These are phyloP conservation scores for Daktulosphaira vitifoliae DNA, from an alignment of 1,140 invertebrate species.

Conservation along the genomic window DNA sequence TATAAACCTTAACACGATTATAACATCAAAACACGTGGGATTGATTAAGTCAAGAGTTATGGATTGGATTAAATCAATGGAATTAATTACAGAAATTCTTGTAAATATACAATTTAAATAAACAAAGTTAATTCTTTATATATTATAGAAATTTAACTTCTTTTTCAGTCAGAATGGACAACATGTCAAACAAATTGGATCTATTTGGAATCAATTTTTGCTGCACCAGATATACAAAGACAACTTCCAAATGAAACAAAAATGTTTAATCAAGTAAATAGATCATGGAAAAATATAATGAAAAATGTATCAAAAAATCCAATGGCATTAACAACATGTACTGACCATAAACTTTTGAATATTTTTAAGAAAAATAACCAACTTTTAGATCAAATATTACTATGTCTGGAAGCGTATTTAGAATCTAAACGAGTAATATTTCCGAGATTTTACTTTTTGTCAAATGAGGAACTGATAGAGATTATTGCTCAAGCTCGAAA, in stretches of 20 bases:
- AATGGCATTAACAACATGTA: slow-evolving; percentile 72
- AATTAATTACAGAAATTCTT: slow-evolving; percentile 21
- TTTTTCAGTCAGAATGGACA: slow-evolving; percentile 62
- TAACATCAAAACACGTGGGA: slow-evolving; percentile 55
- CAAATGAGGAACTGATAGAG: slow-evolving; percentile 92
- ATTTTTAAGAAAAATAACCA: slow-evolving; percentile 80
- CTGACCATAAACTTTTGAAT: slow-evolving; percentile 89
- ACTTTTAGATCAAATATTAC: slow-evolving; percentile 78
- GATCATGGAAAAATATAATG: slow-evolving; percentile 92
- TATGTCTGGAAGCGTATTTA: slow-evolving; percentile 86
- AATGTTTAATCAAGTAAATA: slow-evolving; percentile 82
- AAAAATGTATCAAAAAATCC: slow-evolving; percentile 70
- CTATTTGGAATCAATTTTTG: slow-evolving; percentile 95
- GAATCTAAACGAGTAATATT: slow-evolving; percentile 93
- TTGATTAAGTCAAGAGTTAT: slow-evolving; percentile 72
- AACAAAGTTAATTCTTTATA: slow-evolving; percentile 2
- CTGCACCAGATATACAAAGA: slow-evolving; percentile 92
- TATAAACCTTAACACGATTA: slow-evolving; percentile 75
- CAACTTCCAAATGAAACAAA: slow-evolving; percentile 82
- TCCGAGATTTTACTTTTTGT: slow-evolving; percentile 93
- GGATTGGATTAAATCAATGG: slow-evolving; percentile 55
- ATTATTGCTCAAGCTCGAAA: slow-evolving; percentile 95
- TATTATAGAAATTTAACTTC: background rate
- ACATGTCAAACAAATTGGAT: slow-evolving; percentile 94
- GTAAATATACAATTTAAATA: slow-evolving; percentile 23